These are phyloP conservation scores for Coleophora deauratella DNA, from an alignment of 2,888 invertebrate species.

Conservation along the genomic window DNA sequence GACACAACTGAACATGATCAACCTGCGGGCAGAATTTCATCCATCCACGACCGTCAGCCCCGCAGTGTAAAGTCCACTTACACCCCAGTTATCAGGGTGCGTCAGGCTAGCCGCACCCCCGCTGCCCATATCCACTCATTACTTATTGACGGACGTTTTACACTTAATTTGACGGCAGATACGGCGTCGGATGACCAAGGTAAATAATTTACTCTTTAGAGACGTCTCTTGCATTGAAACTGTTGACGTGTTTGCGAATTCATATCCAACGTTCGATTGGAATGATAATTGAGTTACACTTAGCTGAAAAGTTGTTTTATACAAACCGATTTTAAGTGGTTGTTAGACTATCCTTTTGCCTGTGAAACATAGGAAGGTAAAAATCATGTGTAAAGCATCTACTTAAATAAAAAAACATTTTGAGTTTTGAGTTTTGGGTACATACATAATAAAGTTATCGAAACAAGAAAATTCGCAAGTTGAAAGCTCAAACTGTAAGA, in stretches of 20 bases:
- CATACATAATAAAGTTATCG: background rate
- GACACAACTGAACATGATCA: background rate
- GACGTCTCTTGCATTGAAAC: background rate
- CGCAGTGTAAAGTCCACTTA: constrained; percentile 31
- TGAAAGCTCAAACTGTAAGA: background rate
- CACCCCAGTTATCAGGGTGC: constrained; percentile 9
- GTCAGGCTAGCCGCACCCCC: constrained; percentile 1
- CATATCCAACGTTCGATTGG: no score
- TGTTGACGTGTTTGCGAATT: background rate
- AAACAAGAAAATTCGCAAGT: constrained; percentile 13
- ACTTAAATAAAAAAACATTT: no score
- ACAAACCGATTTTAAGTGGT: no score
- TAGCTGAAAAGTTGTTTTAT: background rate
- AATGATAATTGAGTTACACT: no score
- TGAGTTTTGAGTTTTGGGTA: constrained; percentile 2
- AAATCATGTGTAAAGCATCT: no score
- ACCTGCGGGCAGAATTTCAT: no score
- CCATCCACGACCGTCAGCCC: no score
- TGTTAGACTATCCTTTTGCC: no score
- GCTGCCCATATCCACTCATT: constrained; percentile 9
- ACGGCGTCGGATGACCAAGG: constrained; percentile 10
- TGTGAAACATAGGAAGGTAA: no score
- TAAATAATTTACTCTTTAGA: constrained; percentile 1
- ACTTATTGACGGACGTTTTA: constrained; percentile 28
- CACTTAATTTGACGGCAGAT: constrained; percentile 25